Evolutionary conservation across 2,113 vertebrate species (phyloP).

Genomic region (Gallinago undulata): DNA sequence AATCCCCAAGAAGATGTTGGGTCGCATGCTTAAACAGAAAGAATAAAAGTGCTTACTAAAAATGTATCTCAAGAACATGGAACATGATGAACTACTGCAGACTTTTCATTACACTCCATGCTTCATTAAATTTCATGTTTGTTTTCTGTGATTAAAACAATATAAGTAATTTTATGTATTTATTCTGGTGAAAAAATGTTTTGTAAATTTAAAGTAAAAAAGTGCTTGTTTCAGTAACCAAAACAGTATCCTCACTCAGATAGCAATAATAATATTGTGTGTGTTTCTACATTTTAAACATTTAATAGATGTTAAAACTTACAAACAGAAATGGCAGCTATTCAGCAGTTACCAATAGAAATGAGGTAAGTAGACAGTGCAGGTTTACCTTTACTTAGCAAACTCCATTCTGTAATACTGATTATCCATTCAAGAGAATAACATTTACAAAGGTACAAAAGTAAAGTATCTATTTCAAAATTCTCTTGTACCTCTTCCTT

Average conservation of each 20-base stretch:
- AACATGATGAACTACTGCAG: neutral
- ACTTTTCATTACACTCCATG: neutral
- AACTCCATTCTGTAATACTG: neutral
- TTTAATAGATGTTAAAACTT: neutral
- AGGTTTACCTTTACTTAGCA: neutral
- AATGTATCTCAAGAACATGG: neutral
- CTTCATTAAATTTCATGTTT: neutral
- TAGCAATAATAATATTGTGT: neutral
- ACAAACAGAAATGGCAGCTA: neutral
- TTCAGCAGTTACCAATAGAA: neutral
- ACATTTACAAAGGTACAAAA: neutral
- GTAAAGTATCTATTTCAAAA: neutral
- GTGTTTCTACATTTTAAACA: neutral
- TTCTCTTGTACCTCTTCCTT: neutral
- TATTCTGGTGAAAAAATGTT: neutral
- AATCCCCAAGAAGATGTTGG: slow-evolving; percentile 94
- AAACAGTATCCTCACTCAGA: neutral
- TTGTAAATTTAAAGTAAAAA: neutral
- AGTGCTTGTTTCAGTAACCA: neutral
- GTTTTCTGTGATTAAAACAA: neutral
- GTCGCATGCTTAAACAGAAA: slow-evolving; percentile 83
- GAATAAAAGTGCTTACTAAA: neutral
- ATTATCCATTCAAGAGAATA: neutral
- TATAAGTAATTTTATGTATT: neutral
- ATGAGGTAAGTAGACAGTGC: neutral